phyloP scores from a whole-genome alignment of 2,888 invertebrate genomes.

The Carpatolechia fugitivella region DNA sequence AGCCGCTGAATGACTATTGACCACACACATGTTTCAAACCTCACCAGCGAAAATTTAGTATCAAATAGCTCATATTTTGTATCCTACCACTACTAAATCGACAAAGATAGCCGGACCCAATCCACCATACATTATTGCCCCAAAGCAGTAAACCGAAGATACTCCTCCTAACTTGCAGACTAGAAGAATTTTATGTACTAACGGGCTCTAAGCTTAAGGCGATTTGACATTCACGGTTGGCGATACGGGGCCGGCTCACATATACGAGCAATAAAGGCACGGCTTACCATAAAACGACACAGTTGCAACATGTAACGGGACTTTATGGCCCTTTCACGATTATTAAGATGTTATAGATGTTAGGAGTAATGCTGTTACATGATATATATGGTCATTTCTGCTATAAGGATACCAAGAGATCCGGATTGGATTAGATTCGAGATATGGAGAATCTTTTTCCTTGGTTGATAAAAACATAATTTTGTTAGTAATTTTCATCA shows the following conservation, averaged over 20 bases:
- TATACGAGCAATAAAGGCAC: slow-evolving; percentile 7
- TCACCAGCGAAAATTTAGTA: too few relatives aligned
- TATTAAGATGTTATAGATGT: slow-evolving; percentile 7
- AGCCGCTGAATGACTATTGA: too few relatives aligned
- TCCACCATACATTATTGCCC: not conserved
- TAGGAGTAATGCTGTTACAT: slow-evolving; percentile 4
- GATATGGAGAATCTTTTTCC: too few relatives aligned
- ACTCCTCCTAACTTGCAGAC: not conserved
- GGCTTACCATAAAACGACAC: slow-evolving; percentile 11
- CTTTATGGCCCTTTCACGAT: slow-evolving; percentile 9
- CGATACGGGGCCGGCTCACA: slow-evolving; percentile 1
- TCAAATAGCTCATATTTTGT: too few relatives aligned
- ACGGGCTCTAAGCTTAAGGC: not conserved
- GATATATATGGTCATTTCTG: slow-evolving; percentile 1
- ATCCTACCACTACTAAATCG: not conserved
- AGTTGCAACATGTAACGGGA: slow-evolving; percentile 5
- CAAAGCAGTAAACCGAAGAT: not conserved
- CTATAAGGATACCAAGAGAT: not conserved
- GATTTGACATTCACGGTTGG: slow-evolving; percentile 7
- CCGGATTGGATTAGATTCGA: too few relatives aligned
- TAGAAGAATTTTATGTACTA: slow-evolving; percentile 6
- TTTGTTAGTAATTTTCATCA: too few relatives aligned
- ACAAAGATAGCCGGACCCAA: not conserved
- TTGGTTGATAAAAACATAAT: too few relatives aligned
- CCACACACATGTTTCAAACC: too few relatives aligned